Conservation (phyloP, 2,113 vertebrate genomes). For the Pangasianodon gigas region DNA sequence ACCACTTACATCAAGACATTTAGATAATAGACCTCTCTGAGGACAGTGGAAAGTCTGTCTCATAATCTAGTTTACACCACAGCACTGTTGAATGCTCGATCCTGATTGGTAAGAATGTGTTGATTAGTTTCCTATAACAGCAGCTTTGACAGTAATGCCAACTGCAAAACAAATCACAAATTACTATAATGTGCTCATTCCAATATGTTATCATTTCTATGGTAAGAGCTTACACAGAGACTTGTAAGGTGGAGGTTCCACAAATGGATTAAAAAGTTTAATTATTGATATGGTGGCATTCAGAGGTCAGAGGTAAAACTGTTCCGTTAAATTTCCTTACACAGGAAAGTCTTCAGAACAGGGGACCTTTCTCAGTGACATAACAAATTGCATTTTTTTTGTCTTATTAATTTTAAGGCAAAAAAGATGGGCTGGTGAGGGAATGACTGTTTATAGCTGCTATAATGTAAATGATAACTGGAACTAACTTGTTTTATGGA, state of each 20-base stretch:
- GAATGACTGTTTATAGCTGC: background rate
- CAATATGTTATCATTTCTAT: background rate
- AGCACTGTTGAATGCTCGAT: background rate
- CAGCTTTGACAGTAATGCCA: background rate
- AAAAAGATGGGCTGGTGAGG: background rate
- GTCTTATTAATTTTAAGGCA: background rate
- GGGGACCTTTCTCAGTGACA: background rate
- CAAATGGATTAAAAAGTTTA: background rate
- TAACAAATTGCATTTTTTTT: background rate
- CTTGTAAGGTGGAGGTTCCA: background rate
- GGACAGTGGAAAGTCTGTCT: background rate
- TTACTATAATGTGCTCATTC: background rate
- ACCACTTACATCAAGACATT: background rate
- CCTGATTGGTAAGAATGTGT: background rate
- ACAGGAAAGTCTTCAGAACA: background rate
- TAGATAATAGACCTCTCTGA: slow-evolving; percentile 29
- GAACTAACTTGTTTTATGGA: background rate
- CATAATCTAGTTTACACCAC: background rate
- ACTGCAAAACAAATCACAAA: background rate
- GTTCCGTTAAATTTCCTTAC: background rate
- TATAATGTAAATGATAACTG: background rate
- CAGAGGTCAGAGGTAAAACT: background rate
- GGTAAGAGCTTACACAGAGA: background rate
- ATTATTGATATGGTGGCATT: background rate
- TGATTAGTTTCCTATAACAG: background rate